These are phyloP conservation scores for Grantiella picta DNA, from an alignment of 2,113 vertebrate genomes.

Conservation along the genomic window DNA sequence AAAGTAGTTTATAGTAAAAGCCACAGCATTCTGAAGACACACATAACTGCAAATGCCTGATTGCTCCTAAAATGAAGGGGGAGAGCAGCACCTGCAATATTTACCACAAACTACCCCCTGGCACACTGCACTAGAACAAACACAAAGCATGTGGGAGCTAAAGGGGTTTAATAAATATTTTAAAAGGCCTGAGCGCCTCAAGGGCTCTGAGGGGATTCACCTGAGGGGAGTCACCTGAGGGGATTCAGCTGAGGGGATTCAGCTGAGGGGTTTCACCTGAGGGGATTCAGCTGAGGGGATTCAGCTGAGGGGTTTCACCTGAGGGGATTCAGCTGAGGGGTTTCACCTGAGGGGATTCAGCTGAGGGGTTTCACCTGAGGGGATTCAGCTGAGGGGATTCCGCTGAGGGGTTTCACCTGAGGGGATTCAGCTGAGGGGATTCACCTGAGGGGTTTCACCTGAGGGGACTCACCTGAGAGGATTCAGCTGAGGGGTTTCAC, in stretches of 20 bases:
- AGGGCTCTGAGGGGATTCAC: too few species aligned
- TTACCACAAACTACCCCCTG: background rate
- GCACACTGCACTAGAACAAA: rapidly evolving
- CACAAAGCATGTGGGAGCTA: too few species aligned
- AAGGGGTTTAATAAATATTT: rapidly evolving
- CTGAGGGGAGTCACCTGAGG: too few species aligned
- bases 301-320: background rate
- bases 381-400: too few species aligned
- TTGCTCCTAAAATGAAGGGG: rapidly evolving
- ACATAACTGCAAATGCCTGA: rapidly evolving
- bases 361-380: too few species aligned
- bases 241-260: too few species aligned
- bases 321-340: background rate
- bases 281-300: background rate
- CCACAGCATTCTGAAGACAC: rapidly evolving
- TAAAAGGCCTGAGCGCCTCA: background rate
- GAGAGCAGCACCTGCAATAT: rapidly evolving
- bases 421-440: background rate
- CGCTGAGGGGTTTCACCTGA: too few species aligned
- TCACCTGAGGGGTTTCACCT: background rate
- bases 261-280: too few species aligned
- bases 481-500: background rate
- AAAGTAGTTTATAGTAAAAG: background rate
- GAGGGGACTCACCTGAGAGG: background rate
- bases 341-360: too few species aligned